Base-by-base conservation (phyloP, 1,140 invertebrate genomes). In the Diachasma alloeum region DNA sequence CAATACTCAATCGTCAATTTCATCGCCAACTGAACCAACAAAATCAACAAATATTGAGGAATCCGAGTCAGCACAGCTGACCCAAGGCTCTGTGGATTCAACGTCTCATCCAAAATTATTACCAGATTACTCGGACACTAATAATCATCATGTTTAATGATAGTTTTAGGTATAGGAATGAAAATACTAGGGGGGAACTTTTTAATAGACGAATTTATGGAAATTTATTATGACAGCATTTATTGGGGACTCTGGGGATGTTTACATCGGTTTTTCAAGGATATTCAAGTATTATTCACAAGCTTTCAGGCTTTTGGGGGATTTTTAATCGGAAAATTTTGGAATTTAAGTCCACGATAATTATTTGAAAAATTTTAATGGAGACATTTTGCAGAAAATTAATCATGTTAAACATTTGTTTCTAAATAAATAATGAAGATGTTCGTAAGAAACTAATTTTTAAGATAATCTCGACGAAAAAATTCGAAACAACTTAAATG, bases 41-140 rank as follows among this genome's bases (percentile, higher is more conserved):
- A 89, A 89, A 44, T 85, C 84, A 31, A 86, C 83, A 56, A 87
- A 85, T 82, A 77, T 85, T 6, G 87, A 87, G 0, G 87, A 90
- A 72, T 84, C 83, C 1, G 84, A 85, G 70, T 84, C 85, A 19
- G 82, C 86, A 15, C 85, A 84, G 70, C 82, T 84, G 31, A 85
- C 82, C 0, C 83, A 84, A 36, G 82, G 81, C 15, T 85, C 83
- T 10, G 78, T 67, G 9, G 83, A 84, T 10, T 17, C 76, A 17
- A 77, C 75, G 17, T 81, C 76, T 75, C 79, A 81, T 71, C 72
- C 77, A 66, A 86, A 83, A 72, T 79, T 79, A 17, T 24, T 76
- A n/a, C 69, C 56, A 1, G 84, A 87, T 26, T 81, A 84, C 39
- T 80, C 83, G 0, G 82, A 89, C 73, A 86, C 83, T n/a, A 83